Percentiles rank a stretch among this genome's conserved stretches.
phyloP scores from a whole-genome alignment of 2,888 invertebrate species.

The Melieria picta region DNA sequence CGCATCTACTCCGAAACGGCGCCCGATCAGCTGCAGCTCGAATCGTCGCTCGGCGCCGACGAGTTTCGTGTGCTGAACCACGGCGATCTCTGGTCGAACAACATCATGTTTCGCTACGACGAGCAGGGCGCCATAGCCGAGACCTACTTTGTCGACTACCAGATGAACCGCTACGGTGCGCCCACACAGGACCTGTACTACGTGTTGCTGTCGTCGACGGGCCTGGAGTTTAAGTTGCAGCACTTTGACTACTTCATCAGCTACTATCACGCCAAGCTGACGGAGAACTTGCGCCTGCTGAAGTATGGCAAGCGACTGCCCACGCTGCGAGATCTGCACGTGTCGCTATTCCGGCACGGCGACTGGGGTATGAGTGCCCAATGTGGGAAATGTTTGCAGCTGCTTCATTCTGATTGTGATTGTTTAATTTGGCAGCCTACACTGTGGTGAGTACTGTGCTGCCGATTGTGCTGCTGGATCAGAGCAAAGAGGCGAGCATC shows the following conservation, averaged over 20 bases:
- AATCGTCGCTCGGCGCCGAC: slow-evolving; percentile 46
- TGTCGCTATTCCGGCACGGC: slow-evolving; percentile 50
- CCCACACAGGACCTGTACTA: slow-evolving; percentile 54
- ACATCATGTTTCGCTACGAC: slow-evolving; percentile 52
- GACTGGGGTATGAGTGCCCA: slow-evolving; percentile 50
- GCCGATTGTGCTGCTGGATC: slow-evolving; percentile 50
- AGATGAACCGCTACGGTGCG: slow-evolving; percentile 49
- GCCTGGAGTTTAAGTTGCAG: slow-evolving; percentile 47
- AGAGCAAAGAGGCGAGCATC: neutral
- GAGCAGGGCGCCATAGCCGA: slow-evolving; percentile 48
- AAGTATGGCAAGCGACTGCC: slow-evolving; percentile 51
- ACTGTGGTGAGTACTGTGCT: slow-evolving; percentile 46
- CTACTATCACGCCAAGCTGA: slow-evolving; percentile 52
- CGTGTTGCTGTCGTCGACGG: slow-evolving; percentile 52
- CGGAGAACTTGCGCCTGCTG: slow-evolving; percentile 46
- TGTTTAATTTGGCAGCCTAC: slow-evolving; percentile 43
- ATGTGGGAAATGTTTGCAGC: neutral
- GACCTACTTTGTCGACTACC: slow-evolving; percentile 51
- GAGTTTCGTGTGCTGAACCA: slow-evolving; percentile 57
- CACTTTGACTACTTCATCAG: slow-evolving; percentile 54
- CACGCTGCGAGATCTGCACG: slow-evolving; percentile 53
- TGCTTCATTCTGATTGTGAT: neutral
- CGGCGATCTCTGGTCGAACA: slow-evolving; percentile 55
- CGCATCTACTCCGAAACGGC: slow-evolving; percentile 46
- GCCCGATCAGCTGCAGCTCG: slow-evolving; percentile 43